These are phyloP conservation scores for Budorcas taxicolor DNA, from an alignment of 2,113 vertebrate species.

Conservation along the genomic window DNA sequence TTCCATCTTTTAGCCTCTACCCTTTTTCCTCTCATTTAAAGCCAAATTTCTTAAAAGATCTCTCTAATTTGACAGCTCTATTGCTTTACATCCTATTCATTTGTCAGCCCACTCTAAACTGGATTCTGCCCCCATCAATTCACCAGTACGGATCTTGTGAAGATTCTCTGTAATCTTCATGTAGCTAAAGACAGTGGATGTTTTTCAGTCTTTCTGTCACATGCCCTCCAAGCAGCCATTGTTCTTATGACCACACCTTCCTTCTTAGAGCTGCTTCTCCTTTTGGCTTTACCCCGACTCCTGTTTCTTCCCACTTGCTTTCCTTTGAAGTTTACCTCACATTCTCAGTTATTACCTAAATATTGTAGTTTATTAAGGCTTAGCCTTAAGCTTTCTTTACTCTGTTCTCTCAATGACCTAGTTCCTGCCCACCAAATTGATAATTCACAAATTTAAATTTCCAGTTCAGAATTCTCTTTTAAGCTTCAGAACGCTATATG, in stretches of 20 bases:
- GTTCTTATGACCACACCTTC: neutral
- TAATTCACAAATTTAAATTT: constrained; percentile 28
- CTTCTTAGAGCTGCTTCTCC: neutral
- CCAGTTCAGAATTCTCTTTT: neutral
- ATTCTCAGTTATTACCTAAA: neutral
- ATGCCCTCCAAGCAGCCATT: neutral
- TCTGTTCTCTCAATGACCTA: neutral
- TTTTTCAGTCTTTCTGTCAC: neutral
- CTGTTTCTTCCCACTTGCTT: neutral
- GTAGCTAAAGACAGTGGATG: neutral
- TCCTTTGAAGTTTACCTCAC: neutral
- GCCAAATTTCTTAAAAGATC: neutral
- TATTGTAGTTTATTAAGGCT: neutral
- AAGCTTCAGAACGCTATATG: neutral
- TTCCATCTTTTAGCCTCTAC: neutral
- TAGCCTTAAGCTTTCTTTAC: neutral
- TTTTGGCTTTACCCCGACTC: neutral
- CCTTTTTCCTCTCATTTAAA: neutral
- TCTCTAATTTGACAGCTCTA: neutral
- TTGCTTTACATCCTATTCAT: neutral
- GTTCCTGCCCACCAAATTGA: neutral
- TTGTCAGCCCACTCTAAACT: neutral
- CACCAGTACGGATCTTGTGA: neutral
- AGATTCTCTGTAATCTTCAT: neutral
- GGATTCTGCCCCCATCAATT: neutral